A percentile compares a stretch with the other conserved stretches of the same genome.
Evolutionary conservation across 2,113 vertebrate genomes (phyloP).

Genomic region (Menura novaehollandiae): DNA sequence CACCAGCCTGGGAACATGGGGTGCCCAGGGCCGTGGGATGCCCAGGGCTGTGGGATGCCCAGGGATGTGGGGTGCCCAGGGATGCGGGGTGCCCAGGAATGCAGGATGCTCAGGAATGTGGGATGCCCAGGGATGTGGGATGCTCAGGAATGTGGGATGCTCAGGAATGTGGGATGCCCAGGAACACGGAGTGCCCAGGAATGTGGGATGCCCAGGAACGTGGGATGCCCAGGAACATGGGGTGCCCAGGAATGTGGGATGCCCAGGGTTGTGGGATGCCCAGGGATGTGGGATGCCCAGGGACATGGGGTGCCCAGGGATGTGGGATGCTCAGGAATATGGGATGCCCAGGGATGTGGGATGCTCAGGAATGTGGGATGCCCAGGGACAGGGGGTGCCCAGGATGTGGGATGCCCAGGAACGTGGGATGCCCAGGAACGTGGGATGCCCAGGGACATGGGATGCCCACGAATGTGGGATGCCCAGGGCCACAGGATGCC

Average conservation of each 20-base stretch:
- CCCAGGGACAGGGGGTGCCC: neutral
- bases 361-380: neutral
- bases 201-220: too few relatives aligned
- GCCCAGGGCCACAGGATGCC: rapidly evolving
- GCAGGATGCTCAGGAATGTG: neutral
- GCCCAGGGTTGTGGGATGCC: too few relatives aligned
- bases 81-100: neutral
- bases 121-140: neutral
- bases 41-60: neutral
- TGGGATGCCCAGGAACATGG: rapidly evolving
- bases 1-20: neutral
- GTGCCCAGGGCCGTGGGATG: rapidly evolving
- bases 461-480: too few relatives aligned
- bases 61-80: neutral
- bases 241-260: neutral
- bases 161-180: neutral
- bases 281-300: neutral
- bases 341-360: neutral
- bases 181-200: neutral
- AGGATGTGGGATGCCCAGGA: too few relatives aligned
- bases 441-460: neutral
- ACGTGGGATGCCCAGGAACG: neutral
- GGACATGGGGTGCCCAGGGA: neutral
- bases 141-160: too few relatives aligned
- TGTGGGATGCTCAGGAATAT: rapidly evolving